phyloP scores from a whole-genome alignment of 2,888 invertebrate species.

The Drymonia ruficornis region DNA sequence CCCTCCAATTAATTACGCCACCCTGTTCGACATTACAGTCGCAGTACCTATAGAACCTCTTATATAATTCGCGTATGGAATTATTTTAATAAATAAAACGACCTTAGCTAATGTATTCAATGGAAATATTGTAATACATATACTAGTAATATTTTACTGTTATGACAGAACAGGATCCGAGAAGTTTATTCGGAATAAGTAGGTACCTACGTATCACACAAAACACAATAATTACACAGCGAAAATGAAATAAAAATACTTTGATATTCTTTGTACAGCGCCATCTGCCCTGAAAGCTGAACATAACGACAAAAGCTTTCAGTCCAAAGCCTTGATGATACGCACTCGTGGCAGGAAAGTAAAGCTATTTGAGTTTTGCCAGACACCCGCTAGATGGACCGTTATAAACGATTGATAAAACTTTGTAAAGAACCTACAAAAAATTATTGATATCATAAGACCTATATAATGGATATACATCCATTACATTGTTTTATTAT shows the following conservation, averaged over 20 bases:
- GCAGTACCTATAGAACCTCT: background rate
- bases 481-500: too few species aligned
- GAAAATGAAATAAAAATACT: background rate
- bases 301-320: conserved; percentile 15
- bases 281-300: conserved; percentile 17
- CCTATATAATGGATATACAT: too few species aligned
- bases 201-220: too few species aligned
- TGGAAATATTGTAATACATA: too few species aligned
- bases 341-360: background rate
- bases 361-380: conserved; percentile 10
- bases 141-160: too few species aligned
- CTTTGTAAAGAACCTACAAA: conserved; percentile 1
- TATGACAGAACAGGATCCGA: too few species aligned
- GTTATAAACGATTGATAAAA: background rate
- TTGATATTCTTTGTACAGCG: conserved; percentile 2
- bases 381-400: conserved; percentile 27
- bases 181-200: too few species aligned
- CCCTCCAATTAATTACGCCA: background rate
- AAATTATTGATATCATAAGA: too few species aligned
- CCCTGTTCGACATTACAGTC: too few species aligned
- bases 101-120: too few species aligned
- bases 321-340: background rate
- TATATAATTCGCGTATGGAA: background rate
- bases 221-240: too few species aligned
- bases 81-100: too few species aligned